Conservation (phyloP, 2,888 invertebrate genomes). For the Rhynchonema sp. region DNA sequence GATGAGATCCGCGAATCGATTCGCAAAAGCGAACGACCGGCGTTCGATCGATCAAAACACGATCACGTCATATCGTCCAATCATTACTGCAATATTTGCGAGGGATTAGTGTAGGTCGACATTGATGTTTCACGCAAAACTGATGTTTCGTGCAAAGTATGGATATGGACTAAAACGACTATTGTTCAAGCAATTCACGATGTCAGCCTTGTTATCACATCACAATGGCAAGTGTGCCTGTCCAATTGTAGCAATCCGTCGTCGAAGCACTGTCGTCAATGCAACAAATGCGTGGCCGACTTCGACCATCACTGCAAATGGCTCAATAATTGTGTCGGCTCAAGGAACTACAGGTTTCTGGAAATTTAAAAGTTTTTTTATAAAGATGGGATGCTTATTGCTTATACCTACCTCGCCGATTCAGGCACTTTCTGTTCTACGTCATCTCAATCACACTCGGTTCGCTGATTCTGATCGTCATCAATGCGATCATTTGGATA, state of each 20-base stretch:
- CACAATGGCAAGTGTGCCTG: too few relatives aligned
- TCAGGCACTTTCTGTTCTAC: conserved; percentile 1
- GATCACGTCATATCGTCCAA: conserved; percentile 71
- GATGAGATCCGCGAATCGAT: conserved; percentile 42
- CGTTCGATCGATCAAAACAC: conserved; percentile 66
- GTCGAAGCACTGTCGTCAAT: conserved; percentile 75
- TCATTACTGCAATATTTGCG: conserved; percentile 77
- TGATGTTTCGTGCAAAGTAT: too few relatives aligned
- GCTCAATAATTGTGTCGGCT: conserved; percentile 88
- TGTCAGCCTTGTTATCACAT: too few relatives aligned
- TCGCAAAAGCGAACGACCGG: conserved; percentile 46
- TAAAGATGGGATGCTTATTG: background rate
- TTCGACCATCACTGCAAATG: conserved; percentile 98
- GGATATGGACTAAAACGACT: too few relatives aligned
- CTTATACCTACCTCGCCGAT: background rate
- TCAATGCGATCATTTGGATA: background rate
- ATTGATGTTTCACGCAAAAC: too few relatives aligned
- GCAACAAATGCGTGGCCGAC: conserved; percentile 81
- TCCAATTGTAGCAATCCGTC: too few relatives aligned
- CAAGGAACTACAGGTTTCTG: conserved; percentile 15
- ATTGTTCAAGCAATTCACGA: too few relatives aligned
- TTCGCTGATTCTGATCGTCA: background rate
- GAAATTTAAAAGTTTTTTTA: background rate
- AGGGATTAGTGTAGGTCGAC: conserved; percentile 37
- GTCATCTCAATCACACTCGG: background rate